Evolutionary conservation across 2,888 invertebrate species (phyloP).

Genomic region (Gandaritis pyraliata): DNA sequence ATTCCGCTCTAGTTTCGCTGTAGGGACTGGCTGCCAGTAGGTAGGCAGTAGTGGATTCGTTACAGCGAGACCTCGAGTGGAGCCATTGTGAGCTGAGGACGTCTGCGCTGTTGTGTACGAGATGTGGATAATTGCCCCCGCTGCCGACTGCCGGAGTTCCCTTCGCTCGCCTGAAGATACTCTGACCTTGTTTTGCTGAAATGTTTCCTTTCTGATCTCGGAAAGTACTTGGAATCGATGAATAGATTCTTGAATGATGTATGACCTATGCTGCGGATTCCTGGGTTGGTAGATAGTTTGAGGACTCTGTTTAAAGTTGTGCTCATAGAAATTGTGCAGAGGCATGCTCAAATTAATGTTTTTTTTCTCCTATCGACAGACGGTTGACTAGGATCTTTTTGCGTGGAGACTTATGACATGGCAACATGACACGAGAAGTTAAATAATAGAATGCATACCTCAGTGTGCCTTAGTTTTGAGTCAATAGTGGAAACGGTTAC

Average conservation of each 20-base stretch:
- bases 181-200: slow-evolving; percentile 42
- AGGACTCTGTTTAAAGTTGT: too few relatives aligned
- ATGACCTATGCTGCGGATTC: too few relatives aligned
- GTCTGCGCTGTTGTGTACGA: slow-evolving; percentile 82
- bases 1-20: slow-evolving; percentile 76
- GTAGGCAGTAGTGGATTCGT: slow-evolving; percentile 78
- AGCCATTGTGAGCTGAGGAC: slow-evolving; percentile 79
- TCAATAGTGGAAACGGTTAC: background rate
- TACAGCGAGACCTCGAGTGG: slow-evolving; percentile 79
- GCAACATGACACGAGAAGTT: too few relatives aligned
- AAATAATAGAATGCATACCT: too few relatives aligned
- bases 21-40: slow-evolving; percentile 73
- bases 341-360: too few relatives aligned
- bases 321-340: too few relatives aligned
- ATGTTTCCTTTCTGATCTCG: slow-evolving; percentile 32
- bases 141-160: slow-evolving; percentile 46
- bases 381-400: too few relatives aligned
- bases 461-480: background rate
- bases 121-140: slow-evolving; percentile 81
- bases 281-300: too few relatives aligned
- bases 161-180: slow-evolving; percentile 32
- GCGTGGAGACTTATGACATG: too few relatives aligned
- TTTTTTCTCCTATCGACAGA: too few relatives aligned
- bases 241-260: too few relatives aligned
- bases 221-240: slow-evolving; percentile 24